Conservation (phyloP, 1,140 invertebrate species). For the Vollenhovia emeryi region DNA sequence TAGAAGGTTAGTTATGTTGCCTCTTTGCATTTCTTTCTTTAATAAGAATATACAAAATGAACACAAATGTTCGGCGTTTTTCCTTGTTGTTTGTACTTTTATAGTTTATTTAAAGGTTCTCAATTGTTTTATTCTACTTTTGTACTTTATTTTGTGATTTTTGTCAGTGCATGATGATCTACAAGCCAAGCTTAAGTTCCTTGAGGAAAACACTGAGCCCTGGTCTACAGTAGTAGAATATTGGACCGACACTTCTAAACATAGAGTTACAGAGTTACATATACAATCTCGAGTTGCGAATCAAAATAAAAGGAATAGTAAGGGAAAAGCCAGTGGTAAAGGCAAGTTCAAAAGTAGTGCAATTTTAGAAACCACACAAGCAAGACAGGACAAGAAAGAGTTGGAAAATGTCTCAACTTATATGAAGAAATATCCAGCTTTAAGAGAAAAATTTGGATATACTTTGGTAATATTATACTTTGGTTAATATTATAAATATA, state of each 20-base stretch:
- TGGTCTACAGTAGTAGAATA: slow-evolving; percentile 4
- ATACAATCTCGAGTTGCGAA: background rate
- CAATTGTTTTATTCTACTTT: too few relatives aligned
- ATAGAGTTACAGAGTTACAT: slow-evolving; percentile 9
- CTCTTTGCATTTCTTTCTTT: background rate
- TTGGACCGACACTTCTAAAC: slow-evolving; percentile 12
- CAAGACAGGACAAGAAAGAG: too few relatives aligned
- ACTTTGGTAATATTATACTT: slow-evolving; percentile 25
- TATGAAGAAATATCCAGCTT: background rate
- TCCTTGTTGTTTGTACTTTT: background rate
- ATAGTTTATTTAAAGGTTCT: too few relatives aligned
- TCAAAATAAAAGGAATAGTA: background rate
- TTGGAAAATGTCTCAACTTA: too few relatives aligned
- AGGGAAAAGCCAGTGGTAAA: background rate
- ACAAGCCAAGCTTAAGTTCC: background rate
- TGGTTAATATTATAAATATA: slow-evolving; percentile 24
- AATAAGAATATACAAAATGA: too few relatives aligned
- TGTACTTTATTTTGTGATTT: background rate
- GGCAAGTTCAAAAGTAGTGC: background rate
- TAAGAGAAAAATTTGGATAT: slow-evolving; percentile 1
- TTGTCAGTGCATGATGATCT: background rate
- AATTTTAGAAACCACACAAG: background rate
- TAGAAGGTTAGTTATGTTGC: background rate
- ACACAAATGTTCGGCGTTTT: background rate
- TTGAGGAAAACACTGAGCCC: background rate